phyloP scores from a whole-genome alignment of 2,113 vertebrate genomes.

The Heterocephalus glaber region DNA sequence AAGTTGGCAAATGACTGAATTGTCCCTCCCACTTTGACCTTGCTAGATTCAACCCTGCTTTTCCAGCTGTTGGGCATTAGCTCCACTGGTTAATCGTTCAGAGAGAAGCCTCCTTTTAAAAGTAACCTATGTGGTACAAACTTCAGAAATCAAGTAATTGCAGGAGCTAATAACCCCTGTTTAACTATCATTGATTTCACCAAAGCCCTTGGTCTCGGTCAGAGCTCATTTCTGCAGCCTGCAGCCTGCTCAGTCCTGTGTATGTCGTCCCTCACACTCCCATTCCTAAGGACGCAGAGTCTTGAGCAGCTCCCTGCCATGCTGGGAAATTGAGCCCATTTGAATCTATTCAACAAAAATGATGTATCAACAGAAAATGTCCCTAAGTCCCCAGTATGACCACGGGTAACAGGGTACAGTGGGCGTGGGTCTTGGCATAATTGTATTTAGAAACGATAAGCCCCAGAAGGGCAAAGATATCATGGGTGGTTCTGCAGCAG shows the following conservation, averaged over 20 bases:
- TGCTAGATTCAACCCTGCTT: not conserved
- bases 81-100: not conserved
- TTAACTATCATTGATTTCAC: not conserved
- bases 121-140: not conserved
- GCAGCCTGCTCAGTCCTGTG: rapidly evolving
- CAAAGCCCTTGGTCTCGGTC: not conserved
- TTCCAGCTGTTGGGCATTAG: not conserved
- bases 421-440: not conserved
- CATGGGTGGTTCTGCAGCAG: not conserved
- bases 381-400: not conserved
- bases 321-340: not conserved
- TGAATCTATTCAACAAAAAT: not conserved
- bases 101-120: not conserved
- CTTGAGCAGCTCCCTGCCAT: not conserved
- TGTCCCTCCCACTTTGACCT: not conserved
- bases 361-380: not conserved
- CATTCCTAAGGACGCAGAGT: not conserved
- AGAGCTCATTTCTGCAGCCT: not conserved
- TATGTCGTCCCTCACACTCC: rapidly evolving
- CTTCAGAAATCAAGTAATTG: not conserved
- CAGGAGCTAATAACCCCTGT: not conserved
- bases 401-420: not conserved
- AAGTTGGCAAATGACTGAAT: not conserved
- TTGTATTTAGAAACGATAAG: not conserved
- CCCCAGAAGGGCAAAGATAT: not conserved